These are phyloP conservation scores for Zaprionus nigranus DNA, from an alignment of 1,140 invertebrate species.

Conservation along the genomic window DNA sequence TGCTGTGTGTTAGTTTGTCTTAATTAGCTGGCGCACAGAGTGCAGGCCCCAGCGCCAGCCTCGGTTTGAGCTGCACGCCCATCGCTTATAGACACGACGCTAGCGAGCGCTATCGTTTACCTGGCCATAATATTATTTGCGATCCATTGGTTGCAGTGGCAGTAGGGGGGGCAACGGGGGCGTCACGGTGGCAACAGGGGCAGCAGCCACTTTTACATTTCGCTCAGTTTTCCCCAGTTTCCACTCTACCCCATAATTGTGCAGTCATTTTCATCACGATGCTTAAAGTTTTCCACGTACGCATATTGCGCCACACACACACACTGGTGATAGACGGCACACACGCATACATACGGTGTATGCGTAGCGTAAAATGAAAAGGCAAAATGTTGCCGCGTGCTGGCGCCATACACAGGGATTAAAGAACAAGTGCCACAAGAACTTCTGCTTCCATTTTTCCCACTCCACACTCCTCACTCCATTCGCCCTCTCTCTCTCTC, in stretches of 20 bases:
- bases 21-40: slow-evolving; percentile 66
- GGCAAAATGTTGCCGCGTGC: slow-evolving; percentile 57
- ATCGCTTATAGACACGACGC: slow-evolving; percentile 39
- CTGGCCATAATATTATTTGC: slow-evolving; percentile 74
- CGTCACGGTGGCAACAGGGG: slow-evolving; percentile 20
- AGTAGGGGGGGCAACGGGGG: too few species aligned
- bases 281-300: slow-evolving; percentile 70
- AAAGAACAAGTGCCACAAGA: slow-evolving; percentile 54
- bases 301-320: slow-evolving; percentile 48
- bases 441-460: slow-evolving; percentile 12
- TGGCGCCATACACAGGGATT: slow-evolving; percentile 41
- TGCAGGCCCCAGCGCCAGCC: slow-evolving; percentile 14
- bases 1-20: slow-evolving; percentile 70
- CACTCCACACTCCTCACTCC: not conserved
- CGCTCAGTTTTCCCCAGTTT: not conserved
- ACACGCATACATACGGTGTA: slow-evolving; percentile 46
- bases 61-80: slow-evolving; percentile 21
- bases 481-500: not conserved
- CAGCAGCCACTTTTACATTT: slow-evolving; percentile 35
- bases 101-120: slow-evolving; percentile 41
- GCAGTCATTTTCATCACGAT: slow-evolving; percentile 63
- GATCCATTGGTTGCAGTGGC: slow-evolving; percentile 68
- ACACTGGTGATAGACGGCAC: not conserved
- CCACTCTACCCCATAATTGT: slow-evolving; percentile 58
- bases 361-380: slow-evolving; percentile 70